Evolutionary conservation across 2,888 invertebrate species (phyloP).

Genomic region (Callyntrura sp.): DNA sequence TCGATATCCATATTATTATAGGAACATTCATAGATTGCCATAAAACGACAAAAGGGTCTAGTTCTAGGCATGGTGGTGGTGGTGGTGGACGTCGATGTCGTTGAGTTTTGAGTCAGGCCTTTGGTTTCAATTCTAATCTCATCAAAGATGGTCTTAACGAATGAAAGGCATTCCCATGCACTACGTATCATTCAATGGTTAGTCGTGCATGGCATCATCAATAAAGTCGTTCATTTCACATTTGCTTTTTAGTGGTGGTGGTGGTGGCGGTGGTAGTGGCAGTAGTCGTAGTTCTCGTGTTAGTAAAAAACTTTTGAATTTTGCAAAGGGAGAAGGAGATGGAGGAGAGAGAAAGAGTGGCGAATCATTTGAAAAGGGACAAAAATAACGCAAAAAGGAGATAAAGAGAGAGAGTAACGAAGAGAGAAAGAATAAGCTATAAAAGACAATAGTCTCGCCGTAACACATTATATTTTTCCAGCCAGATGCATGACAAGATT

Average conservation of each 20-base stretch:
- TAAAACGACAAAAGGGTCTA: conserved; percentile 67
- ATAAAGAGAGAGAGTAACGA: background rate
- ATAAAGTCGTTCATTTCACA: conserved; percentile 82
- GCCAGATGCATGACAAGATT: conserved; percentile 70
- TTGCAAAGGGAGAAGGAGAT: conserved; percentile 48
- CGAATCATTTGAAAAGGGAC: conserved; percentile 49
- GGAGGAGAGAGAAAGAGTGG: conserved; percentile 20
- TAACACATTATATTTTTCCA: conserved; percentile 59
- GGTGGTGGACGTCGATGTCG: too few relatives aligned
- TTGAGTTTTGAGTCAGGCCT: conserved; percentile 55
- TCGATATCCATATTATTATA: conserved; percentile 42
- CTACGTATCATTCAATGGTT: conserved; percentile 78
- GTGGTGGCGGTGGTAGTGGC: background rate
- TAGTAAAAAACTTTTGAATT: conserved; percentile 72
- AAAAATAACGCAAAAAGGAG: conserved; percentile 47
- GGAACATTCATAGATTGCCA: conserved; percentile 53
- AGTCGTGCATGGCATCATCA: conserved; percentile 82
- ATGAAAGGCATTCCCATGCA: conserved; percentile 82
- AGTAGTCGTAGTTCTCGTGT: too few relatives aligned
- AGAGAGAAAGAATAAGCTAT: conserved; percentile 67
- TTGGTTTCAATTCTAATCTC: conserved; percentile 83
- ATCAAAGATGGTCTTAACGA: conserved; percentile 82
- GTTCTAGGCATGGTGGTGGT: conserved; percentile 9
- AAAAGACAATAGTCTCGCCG: conserved; percentile 57
- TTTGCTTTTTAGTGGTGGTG: conserved; percentile 68